phyloP scores from a whole-genome alignment of 2,113 vertebrate species.

The Cephalophus harveyi region DNA sequence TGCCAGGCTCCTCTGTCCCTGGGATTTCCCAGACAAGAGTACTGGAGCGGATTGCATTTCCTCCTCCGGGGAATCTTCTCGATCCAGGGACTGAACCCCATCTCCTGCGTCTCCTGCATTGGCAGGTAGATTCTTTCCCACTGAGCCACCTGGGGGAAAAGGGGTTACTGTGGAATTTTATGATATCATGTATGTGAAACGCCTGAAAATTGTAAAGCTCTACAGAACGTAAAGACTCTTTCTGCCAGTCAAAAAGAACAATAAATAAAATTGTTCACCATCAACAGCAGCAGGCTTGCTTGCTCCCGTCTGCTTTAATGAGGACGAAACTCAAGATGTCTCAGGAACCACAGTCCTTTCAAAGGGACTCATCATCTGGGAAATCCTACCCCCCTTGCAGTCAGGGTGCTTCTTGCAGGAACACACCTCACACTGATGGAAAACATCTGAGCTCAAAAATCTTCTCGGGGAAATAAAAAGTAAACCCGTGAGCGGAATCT shows the following conservation, averaged over 20 bases:
- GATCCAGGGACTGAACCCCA: background rate
- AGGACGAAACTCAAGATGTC: background rate
- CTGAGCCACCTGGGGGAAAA: background rate
- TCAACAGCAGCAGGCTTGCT: accelerated
- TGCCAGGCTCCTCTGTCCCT: background rate
- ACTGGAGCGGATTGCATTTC: background rate
- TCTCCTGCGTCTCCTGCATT: background rate
- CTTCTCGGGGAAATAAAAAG: background rate
- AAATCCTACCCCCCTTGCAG: background rate
- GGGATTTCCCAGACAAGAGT: background rate
- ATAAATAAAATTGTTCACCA: background rate
- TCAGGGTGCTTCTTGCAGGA: background rate
- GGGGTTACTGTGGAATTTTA: too few species aligned
- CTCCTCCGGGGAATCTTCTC: background rate
- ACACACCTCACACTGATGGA: too few species aligned
- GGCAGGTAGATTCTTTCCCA: background rate
- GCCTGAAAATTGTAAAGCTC: background rate
- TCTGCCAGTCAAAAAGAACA: background rate
- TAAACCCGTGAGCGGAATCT: background rate
- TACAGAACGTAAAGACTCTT: background rate
- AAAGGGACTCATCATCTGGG: background rate
- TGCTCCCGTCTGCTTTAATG: accelerated
- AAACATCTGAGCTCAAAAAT: background rate
- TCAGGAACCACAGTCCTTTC: accelerated
- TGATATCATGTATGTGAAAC: background rate